Conservation (phyloP, 2,888 invertebrate genomes). For the Harpagoxenus sublaevis region DNA sequence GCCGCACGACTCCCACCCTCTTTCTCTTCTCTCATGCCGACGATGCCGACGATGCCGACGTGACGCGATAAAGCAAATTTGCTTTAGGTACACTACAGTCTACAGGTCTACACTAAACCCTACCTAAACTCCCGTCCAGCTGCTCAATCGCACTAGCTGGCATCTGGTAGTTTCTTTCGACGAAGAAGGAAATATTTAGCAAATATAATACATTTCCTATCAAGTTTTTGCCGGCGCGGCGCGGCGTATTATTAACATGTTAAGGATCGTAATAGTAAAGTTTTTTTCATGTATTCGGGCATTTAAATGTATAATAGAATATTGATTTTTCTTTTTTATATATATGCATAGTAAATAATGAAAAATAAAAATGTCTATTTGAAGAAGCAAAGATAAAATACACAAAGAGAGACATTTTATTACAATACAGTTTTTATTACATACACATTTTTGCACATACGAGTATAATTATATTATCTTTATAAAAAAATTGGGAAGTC, state of each 20-base stretch:
- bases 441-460: background rate
- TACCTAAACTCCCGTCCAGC: background rate
- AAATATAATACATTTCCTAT: background rate
- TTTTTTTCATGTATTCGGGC: background rate
- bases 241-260: background rate
- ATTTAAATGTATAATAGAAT: background rate
- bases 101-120: too few species aligned
- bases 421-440: background rate
- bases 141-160: background rate
- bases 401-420: background rate
- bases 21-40: constrained; percentile 29
- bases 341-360: background rate
- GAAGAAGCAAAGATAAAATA: background rate
- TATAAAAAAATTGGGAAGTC: too few species aligned
- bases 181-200: background rate
- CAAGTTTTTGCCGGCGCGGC: background rate
- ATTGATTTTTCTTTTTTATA: background rate
- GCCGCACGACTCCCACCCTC: constrained; percentile 76
- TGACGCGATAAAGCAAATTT: constrained; percentile 4
- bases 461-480: background rate
- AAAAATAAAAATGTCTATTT: background rate
- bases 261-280: background rate
- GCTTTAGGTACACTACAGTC: background rate
- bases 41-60: background rate
- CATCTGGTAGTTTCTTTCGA: background rate